Conservation (phyloP, 2,113 vertebrate genomes). For the Cisticola juncidis region DNA sequence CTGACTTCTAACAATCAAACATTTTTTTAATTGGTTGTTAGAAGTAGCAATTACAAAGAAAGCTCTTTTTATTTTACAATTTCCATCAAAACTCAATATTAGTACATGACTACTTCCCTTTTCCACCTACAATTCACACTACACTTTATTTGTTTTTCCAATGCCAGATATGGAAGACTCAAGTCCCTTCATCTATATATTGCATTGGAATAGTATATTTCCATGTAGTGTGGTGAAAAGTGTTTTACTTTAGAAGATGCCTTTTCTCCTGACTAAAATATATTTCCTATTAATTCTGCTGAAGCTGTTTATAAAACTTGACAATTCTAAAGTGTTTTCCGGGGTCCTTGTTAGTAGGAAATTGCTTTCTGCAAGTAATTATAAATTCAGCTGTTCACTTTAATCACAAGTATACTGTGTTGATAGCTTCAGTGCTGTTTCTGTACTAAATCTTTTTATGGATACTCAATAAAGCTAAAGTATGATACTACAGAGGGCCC, state of each 20-base stretch:
- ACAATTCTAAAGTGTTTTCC: neutral
- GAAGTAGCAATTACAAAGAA: neutral
- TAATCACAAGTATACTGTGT: neutral
- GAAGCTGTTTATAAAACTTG: neutral
- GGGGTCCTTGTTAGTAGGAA: neutral
- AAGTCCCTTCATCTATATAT: neutral
- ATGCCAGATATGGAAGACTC: neutral
- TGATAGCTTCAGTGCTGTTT: neutral
- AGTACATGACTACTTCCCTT: neutral
- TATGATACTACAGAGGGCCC: neutral
- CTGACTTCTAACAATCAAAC: neutral
- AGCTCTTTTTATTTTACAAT: neutral
- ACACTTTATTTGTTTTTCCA: neutral
- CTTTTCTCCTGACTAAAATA: neutral
- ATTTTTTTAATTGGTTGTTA: neutral
- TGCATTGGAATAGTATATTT: neutral
- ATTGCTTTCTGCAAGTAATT: neutral
- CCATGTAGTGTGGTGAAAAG: neutral
- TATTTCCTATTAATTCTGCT: neutral
- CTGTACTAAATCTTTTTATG: neutral
- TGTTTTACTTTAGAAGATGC: neutral
- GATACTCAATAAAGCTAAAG: neutral
- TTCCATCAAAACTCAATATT: neutral
- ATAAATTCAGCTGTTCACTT: neutral
- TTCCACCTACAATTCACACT: neutral